Evolutionary conservation across 2,888 invertebrate species (phyloP).

Genomic region (Nemotelus pantherinus): DNA sequence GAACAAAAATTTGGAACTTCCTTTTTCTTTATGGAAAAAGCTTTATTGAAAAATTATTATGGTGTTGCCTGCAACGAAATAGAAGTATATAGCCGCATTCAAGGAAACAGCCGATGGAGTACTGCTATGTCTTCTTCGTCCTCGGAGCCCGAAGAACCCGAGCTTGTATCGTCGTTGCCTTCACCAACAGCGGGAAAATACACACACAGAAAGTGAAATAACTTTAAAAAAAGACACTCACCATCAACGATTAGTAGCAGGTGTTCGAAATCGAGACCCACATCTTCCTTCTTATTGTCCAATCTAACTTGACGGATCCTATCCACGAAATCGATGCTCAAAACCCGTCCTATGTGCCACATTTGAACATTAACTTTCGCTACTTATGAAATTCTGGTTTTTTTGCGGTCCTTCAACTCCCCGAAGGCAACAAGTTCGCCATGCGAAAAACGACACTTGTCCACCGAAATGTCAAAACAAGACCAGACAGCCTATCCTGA

Average conservation of each 20-base stretch:
- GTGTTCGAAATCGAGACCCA: slow-evolving; percentile 69
- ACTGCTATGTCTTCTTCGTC: slow-evolving; percentile 50
- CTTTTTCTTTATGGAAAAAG: no score
- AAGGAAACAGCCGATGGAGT: no score
- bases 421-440: slow-evolving; percentile 78
- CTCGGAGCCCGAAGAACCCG: slow-evolving; percentile 57
- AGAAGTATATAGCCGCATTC: no score
- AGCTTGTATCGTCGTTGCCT: slow-evolving; percentile 54
- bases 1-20: no score
- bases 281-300: slow-evolving; percentile 59
- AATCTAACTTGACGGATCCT: slow-evolving; percentile 63
- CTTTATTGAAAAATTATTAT: no score
- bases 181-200: slow-evolving; percentile 50
- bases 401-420: slow-evolving; percentile 77
- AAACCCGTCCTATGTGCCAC: slow-evolving; percentile 68
- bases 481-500: no score
- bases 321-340: slow-evolving; percentile 63
- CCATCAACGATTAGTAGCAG: slow-evolving; percentile 67
- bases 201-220: not conserved
- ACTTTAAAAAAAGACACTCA: slow-evolving; percentile 35
- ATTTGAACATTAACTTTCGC: slow-evolving; percentile 77
- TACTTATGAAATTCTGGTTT: slow-evolving; percentile 76
- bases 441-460: slow-evolving; percentile 86
- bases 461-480: slow-evolving; percentile 63
- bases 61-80: no score